These are phyloP conservation scores for Coryphaenoides rupestris DNA, from an alignment of 2,113 vertebrate species.

Conservation along the genomic window DNA sequence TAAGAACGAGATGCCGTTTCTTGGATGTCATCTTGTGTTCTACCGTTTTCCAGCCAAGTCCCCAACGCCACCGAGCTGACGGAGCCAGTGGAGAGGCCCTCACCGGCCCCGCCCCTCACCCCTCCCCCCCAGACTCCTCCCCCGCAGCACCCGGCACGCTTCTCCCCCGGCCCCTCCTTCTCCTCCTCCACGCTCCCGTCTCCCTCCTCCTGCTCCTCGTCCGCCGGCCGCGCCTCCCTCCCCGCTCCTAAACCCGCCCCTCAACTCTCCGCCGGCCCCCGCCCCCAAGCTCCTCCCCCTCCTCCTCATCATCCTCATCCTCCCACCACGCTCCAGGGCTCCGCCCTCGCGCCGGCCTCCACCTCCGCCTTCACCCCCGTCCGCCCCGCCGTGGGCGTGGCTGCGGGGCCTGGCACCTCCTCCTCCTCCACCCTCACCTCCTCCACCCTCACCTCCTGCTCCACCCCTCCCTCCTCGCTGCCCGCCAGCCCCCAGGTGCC, in stretches of 20 bases:
- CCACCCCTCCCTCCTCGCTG: constrained; percentile 33
- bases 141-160: background rate
- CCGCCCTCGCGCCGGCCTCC: background rate
- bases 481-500: constrained; percentile 49
- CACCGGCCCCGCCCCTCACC: constrained; percentile 26
- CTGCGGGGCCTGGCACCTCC: constrained; percentile 32
- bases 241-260: constrained; percentile 8
- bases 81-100: constrained; percentile 38
- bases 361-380: constrained; percentile 57
- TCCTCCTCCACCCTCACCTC: constrained; percentile 28
- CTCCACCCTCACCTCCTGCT: constrained; percentile 34
- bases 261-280: no score
- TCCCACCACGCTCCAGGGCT: constrained; percentile 12
- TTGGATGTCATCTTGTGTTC: background rate
- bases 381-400: constrained; percentile 7
- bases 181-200: constrained; percentile 33
- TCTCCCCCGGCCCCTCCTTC: constrained; percentile 11
- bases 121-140: constrained; percentile 24
- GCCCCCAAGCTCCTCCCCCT: background rate
- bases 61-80: constrained; percentile 65
- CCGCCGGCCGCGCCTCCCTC: constrained; percentile 17
- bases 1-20: no score
- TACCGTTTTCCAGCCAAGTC: constrained; percentile 45
- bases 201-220: constrained; percentile 46
- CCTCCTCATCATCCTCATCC: constrained; percentile 39